Conservation (phyloP, 2,113 vertebrate species). For the Crotalus horridus region DNA sequence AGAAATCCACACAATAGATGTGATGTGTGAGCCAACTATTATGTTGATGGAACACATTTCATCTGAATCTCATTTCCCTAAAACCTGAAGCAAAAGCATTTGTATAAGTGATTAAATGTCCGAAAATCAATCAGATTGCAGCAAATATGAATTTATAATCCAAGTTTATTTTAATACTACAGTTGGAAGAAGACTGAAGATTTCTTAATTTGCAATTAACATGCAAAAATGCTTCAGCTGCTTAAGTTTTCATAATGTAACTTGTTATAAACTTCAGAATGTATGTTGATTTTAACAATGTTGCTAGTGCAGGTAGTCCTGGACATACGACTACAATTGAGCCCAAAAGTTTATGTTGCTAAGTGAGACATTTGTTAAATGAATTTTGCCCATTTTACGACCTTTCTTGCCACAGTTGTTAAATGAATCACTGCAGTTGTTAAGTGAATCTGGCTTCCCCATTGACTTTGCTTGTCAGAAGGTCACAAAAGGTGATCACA, state of each 20-base stretch:
- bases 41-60: not conserved
- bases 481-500: not conserved
- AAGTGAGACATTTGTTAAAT: not conserved
- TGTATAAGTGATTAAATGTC: not conserved
- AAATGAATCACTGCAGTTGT: not conserved
- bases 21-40: not conserved
- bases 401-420: not conserved
- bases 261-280: not conserved
- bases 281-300: not conserved
- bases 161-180: not conserved
- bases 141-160: not conserved
- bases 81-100: not conserved
- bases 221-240: not conserved
- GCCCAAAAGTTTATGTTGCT: not conserved
- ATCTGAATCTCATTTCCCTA: constrained; percentile 7
- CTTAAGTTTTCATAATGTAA: not conserved
- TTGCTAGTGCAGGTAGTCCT: not conserved
- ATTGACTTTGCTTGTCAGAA: not conserved
- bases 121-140: not conserved
- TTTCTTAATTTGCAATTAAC: not conserved
- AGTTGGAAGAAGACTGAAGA: not conserved
- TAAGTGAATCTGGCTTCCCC: not conserved
- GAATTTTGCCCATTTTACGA: not conserved
- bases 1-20: not conserved
- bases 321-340: too few species aligned